Conservation (phyloP, 1,140 invertebrate species). For the Eurosta solidaginis region DNA sequence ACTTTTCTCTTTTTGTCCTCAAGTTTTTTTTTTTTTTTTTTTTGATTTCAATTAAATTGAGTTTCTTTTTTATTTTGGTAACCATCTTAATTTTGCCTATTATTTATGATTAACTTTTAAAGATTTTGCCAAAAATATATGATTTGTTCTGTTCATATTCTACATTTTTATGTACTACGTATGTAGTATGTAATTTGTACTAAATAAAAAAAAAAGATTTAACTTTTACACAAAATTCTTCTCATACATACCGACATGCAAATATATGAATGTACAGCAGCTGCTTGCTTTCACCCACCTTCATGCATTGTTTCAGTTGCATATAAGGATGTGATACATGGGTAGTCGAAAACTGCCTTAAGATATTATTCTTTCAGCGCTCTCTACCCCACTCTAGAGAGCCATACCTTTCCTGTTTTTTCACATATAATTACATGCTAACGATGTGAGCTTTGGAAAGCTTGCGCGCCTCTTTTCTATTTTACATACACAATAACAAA, state of each 20-base stretch:
- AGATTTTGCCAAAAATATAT: constrained; percentile 15
- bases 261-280: background rate
- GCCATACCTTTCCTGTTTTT: background rate
- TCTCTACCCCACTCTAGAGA: background rate
- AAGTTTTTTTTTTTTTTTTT: background rate
- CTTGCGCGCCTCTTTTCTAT: background rate
- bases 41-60: too few relatives aligned
- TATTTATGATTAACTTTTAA: constrained; percentile 5
- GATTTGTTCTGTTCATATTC: background rate
- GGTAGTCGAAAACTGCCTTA: constrained; percentile 13
- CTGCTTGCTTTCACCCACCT: background rate
- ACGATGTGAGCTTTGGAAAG: background rate
- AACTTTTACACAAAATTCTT: constrained; percentile 31
- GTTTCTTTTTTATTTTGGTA: background rate
- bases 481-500: background rate
- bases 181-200: background rate
- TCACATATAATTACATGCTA: constrained; percentile 11
- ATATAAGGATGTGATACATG: background rate
- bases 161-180: background rate
- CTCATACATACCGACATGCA: background rate
- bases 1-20: background rate
- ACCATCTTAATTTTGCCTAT: constrained; percentile 10
- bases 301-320: background rate
- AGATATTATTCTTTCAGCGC: background rate
- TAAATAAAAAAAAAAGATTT: constrained; percentile 34